phyloP scores from a whole-genome alignment of 2,113 vertebrate genomes.

The Phalacrocorax brasilianus region DNA sequence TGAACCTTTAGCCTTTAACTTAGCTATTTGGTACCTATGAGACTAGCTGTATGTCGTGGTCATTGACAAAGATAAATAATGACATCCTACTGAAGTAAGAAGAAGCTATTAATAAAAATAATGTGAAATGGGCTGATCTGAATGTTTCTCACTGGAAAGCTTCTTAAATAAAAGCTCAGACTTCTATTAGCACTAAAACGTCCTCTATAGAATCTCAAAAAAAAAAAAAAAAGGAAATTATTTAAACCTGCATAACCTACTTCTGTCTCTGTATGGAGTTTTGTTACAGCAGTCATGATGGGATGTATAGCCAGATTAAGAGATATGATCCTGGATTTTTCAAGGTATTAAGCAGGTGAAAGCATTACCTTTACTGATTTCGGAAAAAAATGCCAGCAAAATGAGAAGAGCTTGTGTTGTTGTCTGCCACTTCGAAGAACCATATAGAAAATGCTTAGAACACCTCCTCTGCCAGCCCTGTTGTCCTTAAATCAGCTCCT shows the following conservation, averaged over 20 bases:
- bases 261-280: neutral
- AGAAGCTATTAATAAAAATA: conserved; percentile 65
- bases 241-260: neutral
- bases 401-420: neutral
- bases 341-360: neutral
- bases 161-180: neutral
- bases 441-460: neutral
- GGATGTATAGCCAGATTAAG: neutral
- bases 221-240: neutral
- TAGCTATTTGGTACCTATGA: conserved; percentile 45
- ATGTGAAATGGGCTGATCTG: conserved; percentile 21
- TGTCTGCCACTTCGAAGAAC: neutral
- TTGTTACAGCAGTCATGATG: neutral
- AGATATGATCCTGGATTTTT: neutral
- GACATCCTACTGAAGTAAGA: conserved; percentile 40
- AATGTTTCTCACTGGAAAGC: neutral
- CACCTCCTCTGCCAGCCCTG: neutral
- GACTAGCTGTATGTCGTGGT: conserved; percentile 36
- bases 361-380: neutral
- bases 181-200: no score
- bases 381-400: neutral
- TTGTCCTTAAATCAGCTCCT: neutral
- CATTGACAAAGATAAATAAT: conserved; percentile 69
- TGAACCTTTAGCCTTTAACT: conserved; percentile 53
- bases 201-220: neutral